Conservation (phyloP, 2,888 invertebrate genomes). For the Mythimna impura region DNA sequence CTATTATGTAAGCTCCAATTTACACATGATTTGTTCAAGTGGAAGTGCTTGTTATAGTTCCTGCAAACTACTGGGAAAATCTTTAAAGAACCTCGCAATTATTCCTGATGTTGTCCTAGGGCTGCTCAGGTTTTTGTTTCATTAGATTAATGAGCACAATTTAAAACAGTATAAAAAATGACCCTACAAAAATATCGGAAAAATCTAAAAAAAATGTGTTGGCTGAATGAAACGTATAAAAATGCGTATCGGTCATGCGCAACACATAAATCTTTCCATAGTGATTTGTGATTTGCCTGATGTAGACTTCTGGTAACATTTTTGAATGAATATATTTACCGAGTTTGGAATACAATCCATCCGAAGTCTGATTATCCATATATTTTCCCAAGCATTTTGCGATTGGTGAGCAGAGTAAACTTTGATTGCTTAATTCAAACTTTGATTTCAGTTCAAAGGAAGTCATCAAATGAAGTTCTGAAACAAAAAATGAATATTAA, state of each 20-base stretch:
- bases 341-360: slow-evolving; percentile 18
- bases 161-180: slow-evolving; percentile 39
- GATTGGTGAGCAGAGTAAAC: slow-evolving; percentile 70
- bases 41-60: slow-evolving; percentile 50
- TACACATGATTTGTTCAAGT: slow-evolving; percentile 64
- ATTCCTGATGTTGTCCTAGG: neutral
- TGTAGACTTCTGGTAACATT: slow-evolving; percentile 27
- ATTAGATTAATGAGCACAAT: slow-evolving; percentile 34
- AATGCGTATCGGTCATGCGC: slow-evolving; percentile 43
- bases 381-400: slow-evolving; percentile 33
- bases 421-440: slow-evolving; percentile 82
- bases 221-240: slow-evolving; percentile 49
- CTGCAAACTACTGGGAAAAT: slow-evolving; percentile 38
- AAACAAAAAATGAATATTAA: slow-evolving; percentile 2
- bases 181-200: slow-evolving; percentile 39
- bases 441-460: slow-evolving; percentile 75
- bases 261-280: slow-evolving; percentile 49
- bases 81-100: slow-evolving; percentile 15
- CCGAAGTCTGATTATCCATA: neutral
- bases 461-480: slow-evolving; percentile 56
- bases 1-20: slow-evolving; percentile 64
- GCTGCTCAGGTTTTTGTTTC: slow-evolving; percentile 24
- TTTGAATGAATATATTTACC: slow-evolving; percentile 19
- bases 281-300: slow-evolving; percentile 40
- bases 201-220: slow-evolving; percentile 54